Conservation (phyloP, 2,797 vertebrate species). For the Chelon labrosus region DNA sequence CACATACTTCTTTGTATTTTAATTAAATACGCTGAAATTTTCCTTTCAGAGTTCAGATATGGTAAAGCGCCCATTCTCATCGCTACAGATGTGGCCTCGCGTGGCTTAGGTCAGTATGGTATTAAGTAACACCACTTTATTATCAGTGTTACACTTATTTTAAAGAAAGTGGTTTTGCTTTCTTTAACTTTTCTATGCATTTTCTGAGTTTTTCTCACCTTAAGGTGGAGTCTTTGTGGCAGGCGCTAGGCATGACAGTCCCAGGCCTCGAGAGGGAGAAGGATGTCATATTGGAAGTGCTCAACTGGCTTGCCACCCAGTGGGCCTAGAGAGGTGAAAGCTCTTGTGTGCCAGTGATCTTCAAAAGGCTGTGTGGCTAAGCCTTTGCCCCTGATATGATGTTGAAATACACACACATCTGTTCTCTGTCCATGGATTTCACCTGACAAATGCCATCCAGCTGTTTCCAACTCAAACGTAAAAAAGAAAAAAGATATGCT, state of each 20-base stretch:
- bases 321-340: constrained; percentile 98
- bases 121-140: constrained; percentile 38
- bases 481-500: constrained; percentile 66
- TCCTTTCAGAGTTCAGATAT: constrained; percentile 93
- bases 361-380: constrained; percentile 98
- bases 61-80: constrained; percentile 99
- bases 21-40: background rate
- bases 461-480: constrained; percentile 90
- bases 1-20: background rate
- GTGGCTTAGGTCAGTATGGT: constrained; percentile 97
- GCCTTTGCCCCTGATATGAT: constrained; percentile 88
- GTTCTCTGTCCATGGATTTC: constrained; percentile 92
- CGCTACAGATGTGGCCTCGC: constrained; percentile 97
- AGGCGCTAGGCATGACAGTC: constrained; percentile 99
- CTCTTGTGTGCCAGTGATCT: constrained; percentile 99
- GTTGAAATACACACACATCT: constrained; percentile 87
- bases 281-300: constrained; percentile 98
- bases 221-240: constrained; percentile 99
- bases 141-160: constrained; percentile 85
- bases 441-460: constrained; percentile 91
- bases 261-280: constrained; percentile 99
- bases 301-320: constrained; percentile 99
- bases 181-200: constrained; percentile 99
- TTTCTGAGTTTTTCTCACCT: constrained; percentile 99
- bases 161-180: constrained; percentile 99